phyloP scores from a whole-genome alignment of 1,140 invertebrate genomes.

The Pteromalus puparum region DNA sequence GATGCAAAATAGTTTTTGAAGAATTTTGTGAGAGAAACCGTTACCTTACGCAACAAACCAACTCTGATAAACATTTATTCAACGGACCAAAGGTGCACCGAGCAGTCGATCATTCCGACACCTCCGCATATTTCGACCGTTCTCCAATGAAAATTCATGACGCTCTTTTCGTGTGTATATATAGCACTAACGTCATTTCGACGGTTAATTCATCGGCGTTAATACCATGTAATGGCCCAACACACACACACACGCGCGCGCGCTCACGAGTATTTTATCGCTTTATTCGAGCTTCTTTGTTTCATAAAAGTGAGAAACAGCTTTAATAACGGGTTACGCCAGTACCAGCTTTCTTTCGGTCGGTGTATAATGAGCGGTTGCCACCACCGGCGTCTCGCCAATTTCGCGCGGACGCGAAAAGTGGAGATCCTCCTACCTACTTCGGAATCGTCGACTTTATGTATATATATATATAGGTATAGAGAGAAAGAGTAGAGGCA shows the following conservation, averaged over 20 bases:
- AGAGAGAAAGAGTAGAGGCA: background rate
- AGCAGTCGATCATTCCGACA: background rate
- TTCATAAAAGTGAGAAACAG: constrained; percentile 74
- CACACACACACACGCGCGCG: constrained; percentile 36
- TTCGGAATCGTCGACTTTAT: too few relatives aligned
- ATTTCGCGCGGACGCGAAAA: constrained; percentile 42
- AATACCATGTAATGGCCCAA: constrained; percentile 56
- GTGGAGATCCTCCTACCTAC: background rate
- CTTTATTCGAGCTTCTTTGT: constrained; percentile 74
- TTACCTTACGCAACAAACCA: too few relatives aligned
- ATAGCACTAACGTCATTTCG: constrained; percentile 40
- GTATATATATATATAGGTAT: background rate
- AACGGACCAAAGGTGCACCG: too few relatives aligned
- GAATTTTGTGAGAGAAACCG: too few relatives aligned
- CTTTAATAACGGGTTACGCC: constrained; percentile 70
- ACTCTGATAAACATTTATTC: too few relatives aligned
- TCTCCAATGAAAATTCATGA: constrained; percentile 35
- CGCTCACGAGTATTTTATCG: constrained; percentile 64
- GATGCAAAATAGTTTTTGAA: too few relatives aligned
- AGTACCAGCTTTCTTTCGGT: background rate
- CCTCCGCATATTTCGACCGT: too few relatives aligned
- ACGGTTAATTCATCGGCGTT: constrained; percentile 56
- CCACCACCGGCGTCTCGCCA: constrained; percentile 42
- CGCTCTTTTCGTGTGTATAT: background rate
- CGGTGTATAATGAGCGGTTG: constrained; percentile 60